phyloP scores from a whole-genome alignment of 2,113 vertebrate genomes.

The Rhinichthys klamathensis region DNA sequence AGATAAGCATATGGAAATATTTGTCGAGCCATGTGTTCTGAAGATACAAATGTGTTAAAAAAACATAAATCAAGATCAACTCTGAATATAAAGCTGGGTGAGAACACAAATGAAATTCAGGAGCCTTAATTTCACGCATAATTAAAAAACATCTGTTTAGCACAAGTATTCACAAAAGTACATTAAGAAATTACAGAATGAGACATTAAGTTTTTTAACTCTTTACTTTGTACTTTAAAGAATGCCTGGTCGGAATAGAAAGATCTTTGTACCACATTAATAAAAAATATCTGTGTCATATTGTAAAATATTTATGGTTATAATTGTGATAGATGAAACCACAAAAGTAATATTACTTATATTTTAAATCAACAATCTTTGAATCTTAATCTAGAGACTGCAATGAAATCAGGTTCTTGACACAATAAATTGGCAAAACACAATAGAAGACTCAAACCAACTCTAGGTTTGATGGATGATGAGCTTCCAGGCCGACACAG shows the following conservation, averaged over 20 bases:
- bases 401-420: conserved; percentile 30
- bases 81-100: conserved; percentile 17
- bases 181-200: neutral
- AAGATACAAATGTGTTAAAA: neutral
- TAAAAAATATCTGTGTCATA: neutral
- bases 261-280: neutral
- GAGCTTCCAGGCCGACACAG: conserved; percentile 31
- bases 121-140: conserved; percentile 21
- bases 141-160: conserved; percentile 42
- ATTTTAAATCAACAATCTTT: conserved; percentile 19
- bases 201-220: neutral
- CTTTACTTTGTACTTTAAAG: neutral
- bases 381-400: neutral
- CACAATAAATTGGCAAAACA: conserved; percentile 19
- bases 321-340: neutral
- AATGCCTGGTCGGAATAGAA: neutral
- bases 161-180: neutral
- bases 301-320: neutral
- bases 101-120: neutral
- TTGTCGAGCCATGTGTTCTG: conserved; percentile 27
- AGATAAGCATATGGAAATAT: conserved; percentile 35
- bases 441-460: neutral
- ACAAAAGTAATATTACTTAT: neutral
- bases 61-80: neutral
- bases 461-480: conserved; percentile 21